phyloP scores from a whole-genome alignment of 2,797 vertebrate species.

The Lutra lutra region DNA sequence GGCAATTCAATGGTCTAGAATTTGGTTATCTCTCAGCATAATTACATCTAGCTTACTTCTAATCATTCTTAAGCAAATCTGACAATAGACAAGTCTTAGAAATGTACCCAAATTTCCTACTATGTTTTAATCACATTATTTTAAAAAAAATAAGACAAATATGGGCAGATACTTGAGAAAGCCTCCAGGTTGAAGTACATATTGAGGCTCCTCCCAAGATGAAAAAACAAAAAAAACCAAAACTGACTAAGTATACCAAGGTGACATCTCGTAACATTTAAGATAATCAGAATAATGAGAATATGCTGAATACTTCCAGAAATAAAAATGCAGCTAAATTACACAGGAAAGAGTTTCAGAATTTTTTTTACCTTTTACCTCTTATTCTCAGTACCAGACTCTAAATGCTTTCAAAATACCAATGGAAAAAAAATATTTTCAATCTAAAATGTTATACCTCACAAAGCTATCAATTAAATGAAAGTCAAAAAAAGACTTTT shows the following conservation, averaged over 20 bases:
- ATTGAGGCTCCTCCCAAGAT: background rate
- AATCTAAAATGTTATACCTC: background rate
- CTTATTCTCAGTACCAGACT: background rate
- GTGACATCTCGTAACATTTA: background rate
- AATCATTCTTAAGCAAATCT: background rate
- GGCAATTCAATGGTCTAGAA: background rate
- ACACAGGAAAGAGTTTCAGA: background rate
- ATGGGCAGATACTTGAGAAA: background rate
- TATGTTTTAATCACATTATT: background rate
- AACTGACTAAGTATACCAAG: background rate
- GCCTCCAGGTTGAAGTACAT: background rate
- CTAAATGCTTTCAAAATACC: background rate
- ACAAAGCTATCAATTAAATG: background rate
- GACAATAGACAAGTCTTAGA: background rate
- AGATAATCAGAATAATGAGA: background rate
- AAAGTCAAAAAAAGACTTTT: background rate
- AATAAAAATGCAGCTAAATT: background rate
- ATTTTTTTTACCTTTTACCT: background rate
- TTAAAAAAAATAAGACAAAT: background rate
- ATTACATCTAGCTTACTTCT: background rate
- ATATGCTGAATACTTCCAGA: background rate
- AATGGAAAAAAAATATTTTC: background rate
- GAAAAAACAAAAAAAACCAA: too few relatives aligned
- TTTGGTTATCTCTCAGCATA: background rate
- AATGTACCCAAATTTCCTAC: background rate